Evolutionary conservation across 2,113 vertebrate species (phyloP), one percentile per base, ranked within the genome.

Genomic region (Myotis yumanensis): DNA sequence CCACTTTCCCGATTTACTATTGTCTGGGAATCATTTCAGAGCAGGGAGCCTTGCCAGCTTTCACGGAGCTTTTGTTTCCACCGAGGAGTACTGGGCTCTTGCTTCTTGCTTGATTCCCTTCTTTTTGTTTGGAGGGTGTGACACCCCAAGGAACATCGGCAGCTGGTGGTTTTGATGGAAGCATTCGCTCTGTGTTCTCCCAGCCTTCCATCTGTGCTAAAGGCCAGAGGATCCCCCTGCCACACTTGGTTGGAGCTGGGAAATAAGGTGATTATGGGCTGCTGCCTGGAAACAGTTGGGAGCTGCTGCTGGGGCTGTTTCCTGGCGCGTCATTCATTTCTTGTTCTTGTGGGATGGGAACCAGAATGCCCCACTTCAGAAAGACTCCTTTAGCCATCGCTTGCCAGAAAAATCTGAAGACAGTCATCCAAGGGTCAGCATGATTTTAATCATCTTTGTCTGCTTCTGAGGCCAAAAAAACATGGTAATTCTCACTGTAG

Each of bases 211-310:
- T 86, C 86, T 40, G 86, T 51, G 75, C 83, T 59, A 32, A 43
- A 73, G 48, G 11, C 59, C 20, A 28, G 84, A 35, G 68, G 23
- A 48, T 59, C 72, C 77, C 46, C 72, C 71, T 30, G 86, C 15
- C 57, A 40, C 14, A 23, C 62, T 51, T 25, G 59, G 43, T 51
- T 25, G 59, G 43, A 85, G 79, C 43, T 23, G 46, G 90, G 43
- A 46, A 81, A 94, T 57, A 80, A 81, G 79, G 90, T 80, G 90
- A 95, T 93, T 46, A 87, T 84, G 82, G 89, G 52, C 81, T 89
- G 86, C 68, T 81, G 66, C 51, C 89, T 20, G 51, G 66, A 57
- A 80, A 84, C 54, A 7, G 5, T 7, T 79, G 64, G 82, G 77
- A 59, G 72, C 40, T 85, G 30, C 84, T 14, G 40, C 66, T 35